Percentiles rank a stretch among this genome's conserved stretches.
These are phyloP conservation scores for Dinocampus coccinellae DNA, from an alignment of 2,888 invertebrate genomes.

Conservation along the genomic window DNA sequence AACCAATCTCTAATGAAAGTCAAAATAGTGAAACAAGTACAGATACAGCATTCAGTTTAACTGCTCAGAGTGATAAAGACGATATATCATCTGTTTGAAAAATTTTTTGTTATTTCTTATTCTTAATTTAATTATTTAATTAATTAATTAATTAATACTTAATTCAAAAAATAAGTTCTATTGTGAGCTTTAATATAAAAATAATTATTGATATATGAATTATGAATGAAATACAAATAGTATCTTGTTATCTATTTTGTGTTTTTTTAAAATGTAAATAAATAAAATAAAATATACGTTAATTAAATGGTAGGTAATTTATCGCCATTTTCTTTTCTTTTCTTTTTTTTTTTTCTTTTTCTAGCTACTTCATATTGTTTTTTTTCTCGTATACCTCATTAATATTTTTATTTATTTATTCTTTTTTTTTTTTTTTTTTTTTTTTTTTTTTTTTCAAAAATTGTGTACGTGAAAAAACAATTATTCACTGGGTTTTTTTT, in stretches of 20 bases:
- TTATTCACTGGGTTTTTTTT: no score
- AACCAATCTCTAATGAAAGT: slow-evolving; percentile 62
- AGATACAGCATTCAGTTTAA: slow-evolving; percentile 66
- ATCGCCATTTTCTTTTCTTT: not conserved
- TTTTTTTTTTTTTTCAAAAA: not conserved
- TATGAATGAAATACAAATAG: not conserved
- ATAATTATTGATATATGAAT: not conserved
- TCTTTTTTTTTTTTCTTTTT: not conserved
- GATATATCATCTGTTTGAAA: slow-evolving; percentile 52
- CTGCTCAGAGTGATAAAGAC: slow-evolving; percentile 65
- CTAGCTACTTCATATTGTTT: no score
- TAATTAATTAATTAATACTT: slow-evolving; percentile 11
- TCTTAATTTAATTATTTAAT: slow-evolving; percentile 17
- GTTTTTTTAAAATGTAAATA: not conserved
- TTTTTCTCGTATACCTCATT: no score
- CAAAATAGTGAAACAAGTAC: slow-evolving; percentile 66
- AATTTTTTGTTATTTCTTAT: slow-evolving; percentile 41
- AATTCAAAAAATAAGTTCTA: not conserved
- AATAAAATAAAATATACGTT: not conserved
- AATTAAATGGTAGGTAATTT: not conserved
- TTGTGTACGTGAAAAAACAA: not conserved
- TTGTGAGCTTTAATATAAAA: not conserved
- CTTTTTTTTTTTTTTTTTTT: not conserved
- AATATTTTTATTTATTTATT: not conserved
- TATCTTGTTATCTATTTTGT: not conserved